Base-by-base conservation (phyloP, 2,888 invertebrate species). In the Lepidochitona cinerea region DNA sequence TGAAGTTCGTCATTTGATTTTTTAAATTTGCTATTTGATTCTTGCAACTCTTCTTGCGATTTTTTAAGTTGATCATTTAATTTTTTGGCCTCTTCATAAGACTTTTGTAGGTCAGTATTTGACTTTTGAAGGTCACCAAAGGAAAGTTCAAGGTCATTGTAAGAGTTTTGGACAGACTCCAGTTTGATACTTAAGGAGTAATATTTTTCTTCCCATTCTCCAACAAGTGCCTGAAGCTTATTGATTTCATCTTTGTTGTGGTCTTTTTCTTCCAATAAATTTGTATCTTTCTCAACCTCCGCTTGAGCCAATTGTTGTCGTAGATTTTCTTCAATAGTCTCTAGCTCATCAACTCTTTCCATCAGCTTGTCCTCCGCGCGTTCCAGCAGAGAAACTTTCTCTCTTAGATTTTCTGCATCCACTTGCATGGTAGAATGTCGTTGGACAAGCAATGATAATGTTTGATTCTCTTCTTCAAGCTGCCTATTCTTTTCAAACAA, bases 341-440 rank as follows among this genome's bases (percentile, higher is more conserved):
- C 87, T 35, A 84, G 74, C 77, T 88, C 88, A 81, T 85, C 80
- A 7, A 89, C 83, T 68, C 83, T 81, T 54, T 87, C 87, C 85
- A 87, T 85, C 70, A 88, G 74, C 36, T 81, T 83, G 70, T 84
- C 85, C 70, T 89, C 88, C n/a, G 85, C 80, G 35, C 83, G 78
- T 75, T 87, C 87, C 70, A 88, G 76, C 32, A 82, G 80, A 64
- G 81, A 82, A n/a, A 86, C 79, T 71, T 86, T 86, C 35, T 85
- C 85, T 33, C 36, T 12, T 3, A 33, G n/a, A 23, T 36, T 37
- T 36, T 49, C 64, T n/a, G n/a, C 29, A 68, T 72, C 53, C 32
- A 49, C 68, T 35, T 72, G 68, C 41, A 49, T 64, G 32, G 65
- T 64, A 1, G 64, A 41, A 23, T 71, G 66, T 33, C 65, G n/a